phyloP scores from a whole-genome alignment of 2,113 vertebrate genomes.

The Pachyramphus minor region DNA sequence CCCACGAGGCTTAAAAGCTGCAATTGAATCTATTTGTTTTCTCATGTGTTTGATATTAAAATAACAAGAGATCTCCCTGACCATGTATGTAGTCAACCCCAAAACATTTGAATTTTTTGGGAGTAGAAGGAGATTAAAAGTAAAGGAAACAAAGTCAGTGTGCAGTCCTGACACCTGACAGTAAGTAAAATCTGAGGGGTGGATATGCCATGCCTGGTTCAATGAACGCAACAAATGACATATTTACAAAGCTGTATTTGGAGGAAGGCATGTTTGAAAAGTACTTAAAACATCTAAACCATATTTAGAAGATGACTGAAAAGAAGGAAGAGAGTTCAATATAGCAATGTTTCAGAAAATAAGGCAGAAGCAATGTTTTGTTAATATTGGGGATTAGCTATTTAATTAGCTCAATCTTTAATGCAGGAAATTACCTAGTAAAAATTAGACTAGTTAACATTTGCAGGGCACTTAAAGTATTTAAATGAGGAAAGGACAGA shows the following conservation, averaged over 20 bases:
- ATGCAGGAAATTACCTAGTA: background rate
- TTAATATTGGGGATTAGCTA: background rate
- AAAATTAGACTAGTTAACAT: background rate
- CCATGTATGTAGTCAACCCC: background rate
- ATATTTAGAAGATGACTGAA: background rate
- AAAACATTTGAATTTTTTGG: background rate
- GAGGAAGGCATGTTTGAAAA: background rate
- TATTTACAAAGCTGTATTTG: background rate
- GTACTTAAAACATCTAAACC: background rate
- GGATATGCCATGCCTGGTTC: background rate
- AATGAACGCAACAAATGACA: background rate
- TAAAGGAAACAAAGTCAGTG: background rate
- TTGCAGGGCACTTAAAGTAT: background rate
- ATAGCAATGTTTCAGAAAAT: background rate
- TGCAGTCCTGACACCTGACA: background rate
- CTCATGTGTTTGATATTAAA: background rate
- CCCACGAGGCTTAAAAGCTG: background rate
- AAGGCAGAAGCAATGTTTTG: background rate
- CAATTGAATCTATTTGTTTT: background rate
- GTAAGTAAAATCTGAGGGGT: background rate
- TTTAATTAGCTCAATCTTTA: conserved; percentile 14
- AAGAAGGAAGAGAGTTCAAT: background rate
- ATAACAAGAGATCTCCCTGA: background rate
- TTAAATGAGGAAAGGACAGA: background rate
- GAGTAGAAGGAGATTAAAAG: background rate